Conservation (phyloP, 1,140 invertebrate species). For the Megalonaias nervosa region DNA sequence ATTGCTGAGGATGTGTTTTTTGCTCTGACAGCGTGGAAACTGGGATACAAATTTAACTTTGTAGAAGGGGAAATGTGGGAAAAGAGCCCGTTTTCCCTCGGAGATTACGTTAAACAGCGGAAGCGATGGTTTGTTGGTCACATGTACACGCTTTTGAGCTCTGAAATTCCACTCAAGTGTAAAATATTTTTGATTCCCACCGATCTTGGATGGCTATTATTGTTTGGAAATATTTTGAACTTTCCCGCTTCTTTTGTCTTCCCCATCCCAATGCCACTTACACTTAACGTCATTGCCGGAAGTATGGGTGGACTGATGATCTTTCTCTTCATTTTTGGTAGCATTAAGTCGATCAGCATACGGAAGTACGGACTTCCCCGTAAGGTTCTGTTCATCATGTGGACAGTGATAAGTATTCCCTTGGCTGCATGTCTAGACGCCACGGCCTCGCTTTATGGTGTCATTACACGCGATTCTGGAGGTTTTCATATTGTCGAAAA, state of each 20-base stretch:
- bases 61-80: constrained; percentile 92
- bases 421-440: constrained; percentile 29
- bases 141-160: constrained; percentile 25
- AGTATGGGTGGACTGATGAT: constrained; percentile 28
- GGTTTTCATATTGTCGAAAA: constrained; percentile 36
- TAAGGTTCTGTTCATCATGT: constrained; percentile 20
- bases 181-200: constrained; percentile 26
- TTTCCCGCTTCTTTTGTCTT: constrained; percentile 19
- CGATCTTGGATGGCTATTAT: constrained; percentile 18
- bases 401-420: constrained; percentile 29
- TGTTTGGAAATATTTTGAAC: constrained; percentile 18
- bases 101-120: constrained; percentile 95
- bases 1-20: constrained; percentile 98
- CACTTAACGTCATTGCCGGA: constrained; percentile 17
- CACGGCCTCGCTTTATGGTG: constrained; percentile 27
- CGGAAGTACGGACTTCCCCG: constrained; percentile 18
- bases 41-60: constrained; percentile 71
- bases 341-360: constrained; percentile 29
- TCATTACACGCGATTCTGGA: constrained; percentile 15
- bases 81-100: constrained; percentile 94
- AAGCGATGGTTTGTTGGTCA: constrained; percentile 86
- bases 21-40: constrained; percentile 85
- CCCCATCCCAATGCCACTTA: constrained; percentile 19
- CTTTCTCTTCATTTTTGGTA: constrained; percentile 29
- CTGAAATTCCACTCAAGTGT: constrained; percentile 23